These are phyloP conservation scores for Ophion slaviceki DNA, from an alignment of 2,888 invertebrate genomes.

Conservation along the genomic window DNA sequence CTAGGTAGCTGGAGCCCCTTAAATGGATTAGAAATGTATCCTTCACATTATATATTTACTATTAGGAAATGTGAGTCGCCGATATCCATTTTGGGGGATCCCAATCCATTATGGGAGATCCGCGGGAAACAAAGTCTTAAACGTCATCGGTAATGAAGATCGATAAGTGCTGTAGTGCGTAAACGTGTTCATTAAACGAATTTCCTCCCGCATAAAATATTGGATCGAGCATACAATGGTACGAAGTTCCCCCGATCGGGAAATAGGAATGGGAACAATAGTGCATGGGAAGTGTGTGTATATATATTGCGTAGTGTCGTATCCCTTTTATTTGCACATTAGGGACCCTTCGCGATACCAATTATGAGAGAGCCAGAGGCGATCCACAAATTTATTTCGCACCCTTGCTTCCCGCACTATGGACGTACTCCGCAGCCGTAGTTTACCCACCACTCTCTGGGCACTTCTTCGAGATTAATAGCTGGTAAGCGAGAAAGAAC, in stretches of 20 bases:
- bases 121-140: not conserved
- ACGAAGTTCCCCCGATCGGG: conserved; percentile 30
- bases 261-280: conserved; percentile 47
- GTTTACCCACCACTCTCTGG: not conserved
- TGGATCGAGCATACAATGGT: conserved; percentile 14
- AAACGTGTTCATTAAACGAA: conserved; percentile 57
- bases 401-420: conserved; percentile 47
- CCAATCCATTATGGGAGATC: conserved; percentile 14
- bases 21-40: too few relatives aligned
- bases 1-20: too few relatives aligned
- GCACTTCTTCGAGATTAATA: conserved; percentile 48
- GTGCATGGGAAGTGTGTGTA: conserved; percentile 15
- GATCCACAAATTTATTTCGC: conserved; percentile 60
- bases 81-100: not conserved
- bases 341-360: conserved; percentile 54
- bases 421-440: not conserved
- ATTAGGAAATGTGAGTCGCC: conserved; percentile 7
- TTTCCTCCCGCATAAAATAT: conserved; percentile 43
- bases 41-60: not conserved
- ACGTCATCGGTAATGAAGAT: conserved; percentile 40
- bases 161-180: conserved; percentile 20
- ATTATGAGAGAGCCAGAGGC: conserved; percentile 61
- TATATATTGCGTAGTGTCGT: conserved; percentile 37
- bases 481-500: conserved; percentile 51
- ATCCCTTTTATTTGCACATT: conserved; percentile 54